A percentile compares a stretch with the other conserved stretches of the same genome.
phyloP scores from a whole-genome alignment of 2,888 invertebrate genomes.

The Nemotelus nigrinus region DNA sequence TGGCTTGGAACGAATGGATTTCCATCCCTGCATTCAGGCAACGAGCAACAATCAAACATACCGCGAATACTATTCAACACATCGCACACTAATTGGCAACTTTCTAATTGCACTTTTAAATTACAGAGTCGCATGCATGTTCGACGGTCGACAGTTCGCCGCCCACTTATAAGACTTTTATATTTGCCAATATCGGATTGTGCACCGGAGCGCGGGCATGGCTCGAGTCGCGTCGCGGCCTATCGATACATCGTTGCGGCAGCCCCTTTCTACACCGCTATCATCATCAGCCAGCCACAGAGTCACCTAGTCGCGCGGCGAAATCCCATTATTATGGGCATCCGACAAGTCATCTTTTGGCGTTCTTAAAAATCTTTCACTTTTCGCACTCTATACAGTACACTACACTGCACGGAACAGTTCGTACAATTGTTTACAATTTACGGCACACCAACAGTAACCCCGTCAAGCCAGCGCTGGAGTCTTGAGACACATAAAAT shows the following conservation, averaged over 20 bases:
- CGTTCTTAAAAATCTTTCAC: constrained; percentile 35
- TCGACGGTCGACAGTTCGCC: constrained; percentile 31
- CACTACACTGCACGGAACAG: constrained; percentile 17
- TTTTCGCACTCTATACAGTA: constrained; percentile 36
- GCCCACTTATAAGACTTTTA: constrained; percentile 36
- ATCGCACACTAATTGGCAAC: constrained; percentile 41
- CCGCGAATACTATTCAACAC: constrained; percentile 35
- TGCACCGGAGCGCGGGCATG: constrained; percentile 17
- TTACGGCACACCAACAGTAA: constrained; percentile 15
- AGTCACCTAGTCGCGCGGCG: not conserved
- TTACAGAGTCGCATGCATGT: constrained; percentile 29
- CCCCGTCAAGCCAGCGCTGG: not conserved
- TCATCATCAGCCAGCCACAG: not conserved
- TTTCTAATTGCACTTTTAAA: constrained; percentile 41
- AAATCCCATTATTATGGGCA: constrained; percentile 12
- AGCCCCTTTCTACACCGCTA: constrained; percentile 22
- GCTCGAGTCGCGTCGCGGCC: not conserved
- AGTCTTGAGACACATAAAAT: constrained; percentile 21
- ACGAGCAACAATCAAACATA: not conserved
- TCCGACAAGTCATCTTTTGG: constrained; percentile 21
- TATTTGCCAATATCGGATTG: constrained; percentile 30
- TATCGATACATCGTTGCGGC: not conserved
- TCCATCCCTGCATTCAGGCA: not conserved
- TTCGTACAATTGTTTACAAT: constrained; percentile 31
- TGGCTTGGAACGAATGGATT: not conserved